Conservation (phyloP, 2,888 invertebrate species). For the Campaea margaritaria region DNA sequence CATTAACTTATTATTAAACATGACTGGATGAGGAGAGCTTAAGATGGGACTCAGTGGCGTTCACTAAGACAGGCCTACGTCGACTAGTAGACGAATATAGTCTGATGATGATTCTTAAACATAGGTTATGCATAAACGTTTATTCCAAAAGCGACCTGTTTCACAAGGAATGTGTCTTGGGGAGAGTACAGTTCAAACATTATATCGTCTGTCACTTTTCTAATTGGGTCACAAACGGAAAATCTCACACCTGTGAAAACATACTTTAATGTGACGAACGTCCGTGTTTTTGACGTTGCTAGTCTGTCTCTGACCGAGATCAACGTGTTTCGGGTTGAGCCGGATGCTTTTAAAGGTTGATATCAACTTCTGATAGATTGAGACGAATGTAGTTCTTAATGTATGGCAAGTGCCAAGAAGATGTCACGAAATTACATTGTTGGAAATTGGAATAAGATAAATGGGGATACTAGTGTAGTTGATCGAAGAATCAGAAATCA, state of each 20-base stretch:
- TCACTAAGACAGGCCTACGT: too few relatives aligned
- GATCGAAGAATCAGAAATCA: too few relatives aligned
- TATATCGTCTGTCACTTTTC: not conserved
- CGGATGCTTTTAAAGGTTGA: not conserved
- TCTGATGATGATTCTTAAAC: not conserved
- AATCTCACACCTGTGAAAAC: constrained; percentile 16
- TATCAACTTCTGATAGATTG: not conserved
- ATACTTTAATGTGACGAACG: not conserved
- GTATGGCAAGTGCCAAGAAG: too few relatives aligned
- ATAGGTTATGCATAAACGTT: not conserved
- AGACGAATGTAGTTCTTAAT: not conserved
- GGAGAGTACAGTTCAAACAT: constrained; percentile 16
- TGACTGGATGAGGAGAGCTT: too few relatives aligned
- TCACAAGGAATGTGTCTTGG: not conserved
- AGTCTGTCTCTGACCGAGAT: not conserved
- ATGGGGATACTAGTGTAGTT: too few relatives aligned
- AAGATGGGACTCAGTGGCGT: too few relatives aligned
- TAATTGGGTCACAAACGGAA: constrained; percentile 20
- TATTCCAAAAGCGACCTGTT: not conserved
- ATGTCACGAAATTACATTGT: too few relatives aligned
- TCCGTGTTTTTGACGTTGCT: not conserved
- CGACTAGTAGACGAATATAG: too few relatives aligned
- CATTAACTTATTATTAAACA: not conserved
- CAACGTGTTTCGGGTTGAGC: not conserved
- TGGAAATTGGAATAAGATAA: too few relatives aligned